These are phyloP conservation scores for Megamerina dolium DNA, from an alignment of 2,888 invertebrate species.

Conservation along the genomic window DNA sequence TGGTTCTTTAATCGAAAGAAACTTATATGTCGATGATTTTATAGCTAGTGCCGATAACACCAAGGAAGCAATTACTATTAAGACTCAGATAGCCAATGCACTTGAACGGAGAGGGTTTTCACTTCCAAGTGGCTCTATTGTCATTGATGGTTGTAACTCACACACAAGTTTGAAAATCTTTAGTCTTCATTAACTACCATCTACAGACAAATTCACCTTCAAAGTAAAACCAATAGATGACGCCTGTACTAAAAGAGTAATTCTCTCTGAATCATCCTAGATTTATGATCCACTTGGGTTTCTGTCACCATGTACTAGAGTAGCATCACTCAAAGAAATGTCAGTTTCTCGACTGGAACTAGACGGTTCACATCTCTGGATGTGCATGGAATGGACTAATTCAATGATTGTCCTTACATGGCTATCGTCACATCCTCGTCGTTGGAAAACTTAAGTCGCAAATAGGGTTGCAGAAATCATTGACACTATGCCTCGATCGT, in stretches of 20 bases:
- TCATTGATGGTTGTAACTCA: too few relatives aligned
- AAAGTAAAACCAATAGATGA: neutral
- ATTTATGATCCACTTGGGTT: slow-evolving; percentile 5
- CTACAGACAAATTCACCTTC: neutral
- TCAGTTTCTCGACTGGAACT: neutral
- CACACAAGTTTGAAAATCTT: neutral
- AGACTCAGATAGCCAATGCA: neutral
- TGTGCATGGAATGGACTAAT: too few relatives aligned
- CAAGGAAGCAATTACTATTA: neutral
- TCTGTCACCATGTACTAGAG: neutral
- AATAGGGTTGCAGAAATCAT: slow-evolving; percentile 5
- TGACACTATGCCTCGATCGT: neutral
- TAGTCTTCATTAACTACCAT: neutral
- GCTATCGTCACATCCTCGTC: slow-evolving; percentile 9
- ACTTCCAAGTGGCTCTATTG: too few relatives aligned
- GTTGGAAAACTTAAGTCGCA: slow-evolving; percentile 9
- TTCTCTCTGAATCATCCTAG: slow-evolving; percentile 4
- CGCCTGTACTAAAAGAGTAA: slow-evolving; percentile 1
- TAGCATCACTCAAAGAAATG: neutral
- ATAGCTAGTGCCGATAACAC: slow-evolving; percentile 2
- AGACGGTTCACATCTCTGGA: too few relatives aligned
- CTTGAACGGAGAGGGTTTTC: neutral
- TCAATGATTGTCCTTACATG: slow-evolving; percentile 7
- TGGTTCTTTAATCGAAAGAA: slow-evolving; percentile 1
- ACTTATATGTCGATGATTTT: slow-evolving; percentile 4